These are phyloP conservation scores for Dipodomys merriami DNA, from an alignment of 2,113 vertebrate species.

Conservation along the genomic window DNA sequence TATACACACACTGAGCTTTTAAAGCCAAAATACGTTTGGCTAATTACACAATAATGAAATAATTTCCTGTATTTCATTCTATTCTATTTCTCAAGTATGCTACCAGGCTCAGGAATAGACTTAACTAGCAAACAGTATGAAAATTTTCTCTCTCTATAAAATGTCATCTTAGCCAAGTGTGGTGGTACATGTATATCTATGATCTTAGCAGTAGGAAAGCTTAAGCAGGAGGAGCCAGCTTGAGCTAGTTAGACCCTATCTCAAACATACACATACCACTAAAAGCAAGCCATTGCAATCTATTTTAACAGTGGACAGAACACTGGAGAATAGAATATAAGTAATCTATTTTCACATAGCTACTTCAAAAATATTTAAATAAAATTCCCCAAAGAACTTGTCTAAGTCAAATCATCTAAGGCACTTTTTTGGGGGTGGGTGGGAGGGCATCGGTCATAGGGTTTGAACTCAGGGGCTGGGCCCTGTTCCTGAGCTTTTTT, in stretches of 20 bases:
- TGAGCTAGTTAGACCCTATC: neutral
- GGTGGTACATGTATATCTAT: neutral
- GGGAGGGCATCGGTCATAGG: no score
- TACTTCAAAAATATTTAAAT: constrained; percentile 43
- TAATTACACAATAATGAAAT: neutral
- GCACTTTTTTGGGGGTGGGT: no score
- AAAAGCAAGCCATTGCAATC: neutral
- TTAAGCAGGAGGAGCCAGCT: neutral
- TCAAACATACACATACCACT: neutral
- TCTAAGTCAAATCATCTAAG: constrained; percentile 8
- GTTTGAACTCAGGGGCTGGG: no score
- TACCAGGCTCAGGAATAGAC: neutral
- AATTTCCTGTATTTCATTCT: neutral
- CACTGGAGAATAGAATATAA: neutral
- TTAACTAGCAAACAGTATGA: constrained; percentile 28
- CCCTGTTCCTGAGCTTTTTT: no score
- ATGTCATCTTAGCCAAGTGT: neutral
- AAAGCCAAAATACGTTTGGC: neutral
- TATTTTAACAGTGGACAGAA: neutral
- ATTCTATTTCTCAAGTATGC: neutral
- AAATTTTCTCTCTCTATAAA: neutral
- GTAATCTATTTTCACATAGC: constrained; percentile 16
- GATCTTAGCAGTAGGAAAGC: neutral
- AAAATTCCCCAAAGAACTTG: constrained; percentile 16
- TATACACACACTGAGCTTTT: neutral